Conservation (phyloP, 2,797 vertebrate genomes). For the Ficedula albicollis region DNA sequence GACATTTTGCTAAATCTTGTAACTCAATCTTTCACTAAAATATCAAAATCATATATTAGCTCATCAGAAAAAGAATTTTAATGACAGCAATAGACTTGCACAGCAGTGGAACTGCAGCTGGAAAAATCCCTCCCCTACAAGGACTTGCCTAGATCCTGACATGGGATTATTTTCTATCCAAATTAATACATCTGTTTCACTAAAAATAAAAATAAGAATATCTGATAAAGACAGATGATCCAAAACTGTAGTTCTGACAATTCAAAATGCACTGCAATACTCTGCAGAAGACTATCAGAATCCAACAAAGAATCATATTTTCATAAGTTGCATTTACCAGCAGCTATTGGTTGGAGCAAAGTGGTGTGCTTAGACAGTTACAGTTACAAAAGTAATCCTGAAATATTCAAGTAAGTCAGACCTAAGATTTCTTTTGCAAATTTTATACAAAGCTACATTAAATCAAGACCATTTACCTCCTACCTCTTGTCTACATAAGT, state of each 20-base stretch:
- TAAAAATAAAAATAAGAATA: neutral
- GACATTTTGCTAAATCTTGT: neutral
- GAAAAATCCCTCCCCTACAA: neutral
- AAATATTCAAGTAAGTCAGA: neutral
- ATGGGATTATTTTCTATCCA: neutral
- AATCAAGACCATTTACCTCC: neutral
- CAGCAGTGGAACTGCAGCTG: neutral
- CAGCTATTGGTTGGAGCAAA: neutral
- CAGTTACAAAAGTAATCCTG: neutral
- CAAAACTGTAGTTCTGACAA: neutral
- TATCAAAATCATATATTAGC: neutral
- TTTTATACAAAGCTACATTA: neutral
- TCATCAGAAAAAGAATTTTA: neutral
- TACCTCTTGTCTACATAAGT: neutral
- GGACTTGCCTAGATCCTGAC: neutral
- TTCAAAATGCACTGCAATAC: neutral
- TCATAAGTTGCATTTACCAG: neutral
- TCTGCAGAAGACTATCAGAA: neutral
- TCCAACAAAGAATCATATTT: neutral
- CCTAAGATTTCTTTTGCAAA: neutral
- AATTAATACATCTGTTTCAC: neutral
- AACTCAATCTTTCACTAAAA: neutral
- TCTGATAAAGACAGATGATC: neutral
- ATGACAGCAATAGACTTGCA: neutral
- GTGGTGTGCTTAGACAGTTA: neutral